phyloP scores from a whole-genome alignment of 2,113 vertebrate species.

The Cyphomyrus plagiostoma region DNA sequence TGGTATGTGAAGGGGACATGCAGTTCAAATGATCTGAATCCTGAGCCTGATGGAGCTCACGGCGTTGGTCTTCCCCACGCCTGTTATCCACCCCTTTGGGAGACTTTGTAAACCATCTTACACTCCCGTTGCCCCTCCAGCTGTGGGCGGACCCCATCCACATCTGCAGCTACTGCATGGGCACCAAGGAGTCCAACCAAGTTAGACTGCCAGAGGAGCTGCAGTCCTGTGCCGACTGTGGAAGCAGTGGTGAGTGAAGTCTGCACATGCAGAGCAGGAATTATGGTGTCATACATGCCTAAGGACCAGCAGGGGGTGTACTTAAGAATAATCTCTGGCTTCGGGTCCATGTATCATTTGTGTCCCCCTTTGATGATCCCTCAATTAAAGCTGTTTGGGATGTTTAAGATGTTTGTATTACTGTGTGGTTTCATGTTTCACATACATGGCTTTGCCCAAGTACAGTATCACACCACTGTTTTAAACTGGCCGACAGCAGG shows the following conservation, averaged over 20 bases:
- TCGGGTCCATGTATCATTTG: background rate
- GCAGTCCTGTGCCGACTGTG: constrained; percentile 94
- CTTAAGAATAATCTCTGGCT: background rate
- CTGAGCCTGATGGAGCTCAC: background rate
- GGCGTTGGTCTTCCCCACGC: no score
- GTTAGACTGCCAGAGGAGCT: constrained; percentile 93
- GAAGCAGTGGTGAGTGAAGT: constrained; percentile 89
- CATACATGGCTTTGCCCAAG: background rate
- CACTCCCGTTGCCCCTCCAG: constrained; percentile 60
- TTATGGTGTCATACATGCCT: background rate
- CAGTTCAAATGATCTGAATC: no score
- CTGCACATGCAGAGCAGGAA: background rate
- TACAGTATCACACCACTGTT: background rate
- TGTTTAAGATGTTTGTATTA: background rate
- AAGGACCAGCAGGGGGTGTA: background rate
- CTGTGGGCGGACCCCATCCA: constrained; percentile 95
- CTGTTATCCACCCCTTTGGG: background rate
- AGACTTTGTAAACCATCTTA: constrained; percentile 30
- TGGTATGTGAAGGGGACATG: background rate
- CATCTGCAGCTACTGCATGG: constrained; percentile 98
- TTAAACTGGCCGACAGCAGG: background rate
- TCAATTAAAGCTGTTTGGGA: background rate
- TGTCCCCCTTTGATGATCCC: background rate
- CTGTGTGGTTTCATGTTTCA: background rate
- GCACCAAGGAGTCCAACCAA: constrained; percentile 95